Percentiles rank a stretch among this genome's conserved stretches.
These are phyloP conservation scores for Hydrolagus affinis DNA, from an alignment of 2,113 vertebrate genomes.

Conservation along the genomic window DNA sequence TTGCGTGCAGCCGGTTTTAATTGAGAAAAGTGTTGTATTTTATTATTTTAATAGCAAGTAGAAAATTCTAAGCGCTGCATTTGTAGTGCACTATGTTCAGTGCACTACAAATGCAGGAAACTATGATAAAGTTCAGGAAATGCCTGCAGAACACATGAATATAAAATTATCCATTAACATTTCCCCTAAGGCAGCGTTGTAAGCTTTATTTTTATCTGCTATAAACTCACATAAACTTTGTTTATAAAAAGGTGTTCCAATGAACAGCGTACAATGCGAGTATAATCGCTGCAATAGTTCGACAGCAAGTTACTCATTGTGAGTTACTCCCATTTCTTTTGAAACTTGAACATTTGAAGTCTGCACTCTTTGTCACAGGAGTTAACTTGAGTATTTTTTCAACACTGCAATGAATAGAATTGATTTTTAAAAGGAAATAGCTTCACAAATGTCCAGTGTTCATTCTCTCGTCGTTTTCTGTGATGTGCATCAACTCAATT, in stretches of 20 bases:
- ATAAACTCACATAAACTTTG: constrained; percentile 7
- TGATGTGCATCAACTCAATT: no score
- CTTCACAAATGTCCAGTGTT: no score
- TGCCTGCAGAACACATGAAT: background rate
- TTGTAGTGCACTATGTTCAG: background rate
- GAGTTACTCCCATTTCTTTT: no score
- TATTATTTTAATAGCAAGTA: background rate
- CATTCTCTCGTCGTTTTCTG: no score
- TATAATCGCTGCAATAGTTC: no score
- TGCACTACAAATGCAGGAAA: constrained; percentile 1
- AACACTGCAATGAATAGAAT: no score
- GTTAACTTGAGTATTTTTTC: no score
- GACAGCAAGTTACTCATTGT: no score
- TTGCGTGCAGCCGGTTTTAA: background rate
- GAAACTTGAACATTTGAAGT: no score
- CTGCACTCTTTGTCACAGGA: no score
- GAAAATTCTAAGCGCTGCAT: constrained; percentile 8
- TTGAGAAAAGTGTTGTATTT: background rate
- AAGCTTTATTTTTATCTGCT: constrained; percentile 25
- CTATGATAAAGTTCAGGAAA: constrained; percentile 29
- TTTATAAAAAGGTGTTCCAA: background rate
- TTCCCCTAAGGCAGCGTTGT: constrained; percentile 24
- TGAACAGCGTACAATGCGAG: background rate
- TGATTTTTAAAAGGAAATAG: no score
- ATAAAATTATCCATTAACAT: constrained; percentile 10